Evolutionary conservation across 2,888 invertebrate species (phyloP).

Genomic region (Epiblema foenella): DNA sequence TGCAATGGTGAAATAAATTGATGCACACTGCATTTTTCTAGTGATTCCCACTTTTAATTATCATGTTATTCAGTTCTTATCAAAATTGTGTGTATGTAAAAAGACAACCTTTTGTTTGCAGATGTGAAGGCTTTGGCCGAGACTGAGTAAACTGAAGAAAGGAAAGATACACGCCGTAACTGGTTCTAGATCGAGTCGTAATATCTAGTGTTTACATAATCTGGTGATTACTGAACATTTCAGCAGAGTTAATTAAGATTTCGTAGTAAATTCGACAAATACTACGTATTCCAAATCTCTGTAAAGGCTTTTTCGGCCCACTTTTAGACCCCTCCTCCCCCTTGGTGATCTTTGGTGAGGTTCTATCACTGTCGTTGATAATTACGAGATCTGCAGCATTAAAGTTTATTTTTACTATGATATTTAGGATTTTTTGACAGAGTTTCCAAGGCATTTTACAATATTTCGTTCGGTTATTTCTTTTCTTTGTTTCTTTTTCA

Average conservation of each 20-base stretch:
- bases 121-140: conserved; percentile 1
- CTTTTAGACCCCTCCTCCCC: too few species aligned
- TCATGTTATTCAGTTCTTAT: conserved; percentile 1
- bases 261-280: background rate
- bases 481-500: too few species aligned
- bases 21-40: background rate
- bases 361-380: too few species aligned
- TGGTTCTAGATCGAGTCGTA: background rate
- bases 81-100: conserved; percentile 4
- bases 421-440: too few species aligned
- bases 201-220: background rate
- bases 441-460: too few species aligned
- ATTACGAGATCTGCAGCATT: too few species aligned
- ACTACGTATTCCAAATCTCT: too few species aligned
- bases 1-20: background rate
- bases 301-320: too few species aligned
- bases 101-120: conserved; percentile 24
- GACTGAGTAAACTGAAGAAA: background rate
- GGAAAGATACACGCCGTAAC: too few species aligned
- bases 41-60: background rate
- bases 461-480: too few species aligned
- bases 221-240: background rate
- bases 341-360: too few species aligned
- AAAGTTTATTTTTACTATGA: too few species aligned
- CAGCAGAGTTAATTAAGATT: background rate